A percentile compares a stretch with the other conserved stretches of the same genome.
Evolutionary conservation across 2,888 invertebrate species (phyloP).

Genomic region (Acanthoscelides obtectus): DNA sequence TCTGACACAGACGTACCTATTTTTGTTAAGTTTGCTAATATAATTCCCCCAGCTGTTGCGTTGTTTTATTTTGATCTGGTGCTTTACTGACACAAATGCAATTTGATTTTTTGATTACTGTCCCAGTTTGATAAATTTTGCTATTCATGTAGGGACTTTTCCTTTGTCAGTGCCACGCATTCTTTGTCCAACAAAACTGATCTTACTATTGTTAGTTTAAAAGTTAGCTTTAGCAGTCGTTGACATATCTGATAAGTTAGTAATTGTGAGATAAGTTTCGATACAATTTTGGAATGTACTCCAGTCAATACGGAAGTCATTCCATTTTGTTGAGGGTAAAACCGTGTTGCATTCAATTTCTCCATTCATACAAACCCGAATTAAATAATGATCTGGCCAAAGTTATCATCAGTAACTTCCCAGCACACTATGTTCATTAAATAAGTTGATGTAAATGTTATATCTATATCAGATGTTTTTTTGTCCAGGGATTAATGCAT

Average conservation of each 20-base stretch:
- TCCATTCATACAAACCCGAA: neutral
- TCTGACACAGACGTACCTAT: too few relatives aligned
- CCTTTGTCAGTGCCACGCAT: neutral
- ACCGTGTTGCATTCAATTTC: neutral
- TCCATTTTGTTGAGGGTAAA: neutral
- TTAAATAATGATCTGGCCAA: neutral
- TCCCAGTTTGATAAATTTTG: neutral
- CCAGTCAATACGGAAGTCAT: neutral
- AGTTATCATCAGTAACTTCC: neutral
- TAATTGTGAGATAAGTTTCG: neutral
- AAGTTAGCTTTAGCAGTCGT: neutral
- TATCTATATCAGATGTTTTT: neutral
- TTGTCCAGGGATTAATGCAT: neutral
- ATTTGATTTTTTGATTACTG: neutral
- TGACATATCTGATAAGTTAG: neutral
- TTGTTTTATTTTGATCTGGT: too few relatives aligned
- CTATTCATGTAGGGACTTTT: neutral
- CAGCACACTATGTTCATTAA: neutral
- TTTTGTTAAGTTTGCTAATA: too few relatives aligned
- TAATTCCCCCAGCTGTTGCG: too few relatives aligned
- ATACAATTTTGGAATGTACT: neutral
- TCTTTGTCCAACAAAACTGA: neutral
- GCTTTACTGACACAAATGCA: neutral
- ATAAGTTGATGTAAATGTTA: too few relatives aligned
- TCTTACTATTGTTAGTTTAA: neutral